Percentiles rank a stretch among this genome's conserved stretches.
These are phyloP conservation scores for Drosophila fungiperda DNA, from an alignment of 2,888 invertebrate species.

Conservation along the genomic window DNA sequence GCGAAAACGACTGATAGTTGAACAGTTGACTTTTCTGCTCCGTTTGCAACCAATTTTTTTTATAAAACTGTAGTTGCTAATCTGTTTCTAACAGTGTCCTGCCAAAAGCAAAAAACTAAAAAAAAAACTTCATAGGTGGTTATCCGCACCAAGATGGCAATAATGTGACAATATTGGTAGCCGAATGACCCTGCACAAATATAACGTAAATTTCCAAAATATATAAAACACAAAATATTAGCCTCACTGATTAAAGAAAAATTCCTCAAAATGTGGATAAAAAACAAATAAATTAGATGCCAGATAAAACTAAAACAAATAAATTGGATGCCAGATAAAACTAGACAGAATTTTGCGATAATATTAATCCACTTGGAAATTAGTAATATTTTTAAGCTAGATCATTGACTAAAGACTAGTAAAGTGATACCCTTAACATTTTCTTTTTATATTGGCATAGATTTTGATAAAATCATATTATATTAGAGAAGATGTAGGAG, in stretches of 20 bases:
- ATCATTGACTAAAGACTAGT: not conserved
- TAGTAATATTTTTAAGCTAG: not conserved
- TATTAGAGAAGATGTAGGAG: not conserved
- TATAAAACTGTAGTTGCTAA: not conserved
- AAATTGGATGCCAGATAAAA: not conserved
- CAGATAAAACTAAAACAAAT: not conserved
- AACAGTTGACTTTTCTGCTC: not conserved
- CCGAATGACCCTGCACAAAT: not conserved
- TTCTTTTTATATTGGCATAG: not conserved
- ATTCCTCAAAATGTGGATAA: not conserved
- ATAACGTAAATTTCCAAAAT: not conserved
- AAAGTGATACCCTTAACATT: not conserved
- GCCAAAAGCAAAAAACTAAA: slow-evolving; percentile 4
- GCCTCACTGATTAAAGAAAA: not conserved
- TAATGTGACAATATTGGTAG: not conserved
- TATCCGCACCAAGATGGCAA: slow-evolving; percentile 55
- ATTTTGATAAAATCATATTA: not conserved
- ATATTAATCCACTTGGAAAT: not conserved
- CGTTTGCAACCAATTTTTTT: not conserved
- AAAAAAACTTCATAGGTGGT: slow-evolving; percentile 43
- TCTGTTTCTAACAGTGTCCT: slow-evolving; percentile 45
- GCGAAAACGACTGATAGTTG: slow-evolving; percentile 18
- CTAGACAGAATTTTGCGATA: not conserved
- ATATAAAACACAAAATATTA: not conserved
- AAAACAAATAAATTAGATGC: not conserved